Evolutionary conservation across 2,113 vertebrate genomes (phyloP).

Genomic region (Pelecanoides urinatrix): DNA sequence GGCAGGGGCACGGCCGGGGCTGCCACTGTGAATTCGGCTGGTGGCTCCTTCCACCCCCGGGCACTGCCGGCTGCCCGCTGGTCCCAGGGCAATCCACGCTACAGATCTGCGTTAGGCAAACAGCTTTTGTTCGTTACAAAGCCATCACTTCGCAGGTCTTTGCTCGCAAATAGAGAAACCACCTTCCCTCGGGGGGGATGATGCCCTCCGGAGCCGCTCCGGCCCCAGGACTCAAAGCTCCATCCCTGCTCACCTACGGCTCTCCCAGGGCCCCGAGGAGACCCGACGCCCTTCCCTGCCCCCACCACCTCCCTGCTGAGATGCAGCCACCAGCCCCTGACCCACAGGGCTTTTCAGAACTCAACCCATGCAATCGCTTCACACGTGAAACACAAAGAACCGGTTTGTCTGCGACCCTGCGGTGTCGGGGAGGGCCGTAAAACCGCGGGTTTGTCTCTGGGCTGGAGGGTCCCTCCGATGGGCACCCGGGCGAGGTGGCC

Average conservation of each 20-base stretch:
- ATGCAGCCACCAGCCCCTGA: neutral
- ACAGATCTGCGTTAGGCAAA: neutral
- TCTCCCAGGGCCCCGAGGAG: neutral
- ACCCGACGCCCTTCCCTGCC: neutral
- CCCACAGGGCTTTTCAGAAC: neutral
- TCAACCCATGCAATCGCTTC: neutral
- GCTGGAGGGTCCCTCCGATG: neutral
- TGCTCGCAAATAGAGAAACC: neutral
- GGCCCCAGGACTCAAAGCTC: neutral
- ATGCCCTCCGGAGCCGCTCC: neutral
- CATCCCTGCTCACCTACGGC: neutral
- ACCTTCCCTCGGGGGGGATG: accelerated
- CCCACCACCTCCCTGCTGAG: neutral
- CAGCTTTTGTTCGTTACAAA: neutral
- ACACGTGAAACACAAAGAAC: accelerated
- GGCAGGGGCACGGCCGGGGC: too few species aligned
- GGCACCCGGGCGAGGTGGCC: accelerated
- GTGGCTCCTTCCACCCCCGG: accelerated
- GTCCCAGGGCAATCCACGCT: accelerated
- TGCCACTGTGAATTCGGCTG: neutral
- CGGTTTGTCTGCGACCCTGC: accelerated
- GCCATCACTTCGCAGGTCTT: neutral
- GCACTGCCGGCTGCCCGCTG: neutral
- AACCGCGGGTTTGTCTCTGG: neutral
- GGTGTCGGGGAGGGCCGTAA: accelerated